Conservation (phyloP, 1,140 invertebrate genomes). For the Drosophila ficusphila region DNA sequence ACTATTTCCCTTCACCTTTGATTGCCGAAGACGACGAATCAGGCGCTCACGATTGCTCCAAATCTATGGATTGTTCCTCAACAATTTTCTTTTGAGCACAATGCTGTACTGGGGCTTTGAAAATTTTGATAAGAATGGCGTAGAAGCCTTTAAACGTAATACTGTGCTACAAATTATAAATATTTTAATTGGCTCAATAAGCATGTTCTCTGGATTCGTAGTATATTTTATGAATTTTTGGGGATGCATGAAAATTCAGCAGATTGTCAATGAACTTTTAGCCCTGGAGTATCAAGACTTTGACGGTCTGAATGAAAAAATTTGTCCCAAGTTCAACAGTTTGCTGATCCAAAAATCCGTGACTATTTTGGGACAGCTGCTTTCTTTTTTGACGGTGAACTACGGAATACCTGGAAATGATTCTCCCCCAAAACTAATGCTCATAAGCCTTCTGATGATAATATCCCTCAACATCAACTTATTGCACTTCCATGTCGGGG, state of each 20-base stretch:
- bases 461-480: background rate
- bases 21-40: background rate
- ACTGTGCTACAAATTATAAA: slow-evolving; percentile 20
- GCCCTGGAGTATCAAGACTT: slow-evolving; percentile 19
- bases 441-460: background rate
- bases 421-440: fast-evolving
- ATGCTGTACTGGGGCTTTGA: background rate
- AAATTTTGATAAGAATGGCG: too few species aligned
- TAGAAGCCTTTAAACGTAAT: slow-evolving; percentile 24
- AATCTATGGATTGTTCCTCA: slow-evolving; percentile 31
- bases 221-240: slow-evolving; percentile 18
- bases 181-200: background rate
- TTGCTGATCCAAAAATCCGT: slow-evolving; percentile 11
- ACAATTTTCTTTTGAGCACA: background rate
- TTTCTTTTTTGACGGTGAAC: background rate
- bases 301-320: background rate
- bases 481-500: slow-evolving; percentile 39
- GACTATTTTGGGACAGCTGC: background rate
- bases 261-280: slow-evolving; percentile 24
- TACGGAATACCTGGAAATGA: slow-evolving; percentile 3
- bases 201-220: background rate
- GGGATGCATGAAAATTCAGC: slow-evolving; percentile 3
- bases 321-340: slow-evolving; percentile 1
- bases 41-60: slow-evolving; percentile 15
- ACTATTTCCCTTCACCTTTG: slow-evolving; percentile 42